phyloP scores from a whole-genome alignment of 2,888 invertebrate genomes.

The Agrotis exclamationis region DNA sequence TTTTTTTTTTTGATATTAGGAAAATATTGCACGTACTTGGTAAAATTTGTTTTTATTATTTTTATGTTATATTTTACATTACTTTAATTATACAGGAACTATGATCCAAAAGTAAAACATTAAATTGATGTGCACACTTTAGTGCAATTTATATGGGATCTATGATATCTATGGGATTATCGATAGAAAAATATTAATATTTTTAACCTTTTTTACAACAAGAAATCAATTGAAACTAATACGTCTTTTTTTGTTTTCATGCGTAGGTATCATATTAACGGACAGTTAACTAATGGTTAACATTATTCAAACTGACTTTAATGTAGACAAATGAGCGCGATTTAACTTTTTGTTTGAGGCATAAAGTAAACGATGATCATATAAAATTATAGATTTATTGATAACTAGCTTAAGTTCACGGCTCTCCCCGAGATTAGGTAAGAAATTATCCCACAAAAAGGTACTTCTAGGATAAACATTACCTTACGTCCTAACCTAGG shows the following conservation, averaged over 20 bases:
- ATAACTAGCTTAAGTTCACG: neutral
- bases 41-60: no score
- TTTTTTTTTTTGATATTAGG: neutral
- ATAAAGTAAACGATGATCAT: slow-evolving; percentile 17
- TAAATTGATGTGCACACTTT: no score
- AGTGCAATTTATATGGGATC: no score
- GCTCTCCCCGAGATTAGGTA: neutral
- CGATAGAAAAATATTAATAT: slow-evolving; percentile 20
- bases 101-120: no score
- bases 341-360: slow-evolving; percentile 3
- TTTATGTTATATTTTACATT: neutral
- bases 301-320: slow-evolving; percentile 71
- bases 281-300: slow-evolving; percentile 64
- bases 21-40: no score
- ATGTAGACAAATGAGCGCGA: slow-evolving; percentile 56
- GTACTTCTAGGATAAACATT: no score
- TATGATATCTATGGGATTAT: neutral
- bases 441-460: neutral
- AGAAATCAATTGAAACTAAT: slow-evolving; percentile 43
- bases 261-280: slow-evolving; percentile 40
- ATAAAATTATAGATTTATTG: slow-evolving; percentile 22
- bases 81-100: no score
- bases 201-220: slow-evolving; percentile 33
- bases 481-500: no score
- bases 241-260: slow-evolving; percentile 20